Evolutionary conservation across 2,888 invertebrate genomes (phyloP), one percentile per base, ranked within the genome.

Genomic region (Xestobium rufovillosum): DNA sequence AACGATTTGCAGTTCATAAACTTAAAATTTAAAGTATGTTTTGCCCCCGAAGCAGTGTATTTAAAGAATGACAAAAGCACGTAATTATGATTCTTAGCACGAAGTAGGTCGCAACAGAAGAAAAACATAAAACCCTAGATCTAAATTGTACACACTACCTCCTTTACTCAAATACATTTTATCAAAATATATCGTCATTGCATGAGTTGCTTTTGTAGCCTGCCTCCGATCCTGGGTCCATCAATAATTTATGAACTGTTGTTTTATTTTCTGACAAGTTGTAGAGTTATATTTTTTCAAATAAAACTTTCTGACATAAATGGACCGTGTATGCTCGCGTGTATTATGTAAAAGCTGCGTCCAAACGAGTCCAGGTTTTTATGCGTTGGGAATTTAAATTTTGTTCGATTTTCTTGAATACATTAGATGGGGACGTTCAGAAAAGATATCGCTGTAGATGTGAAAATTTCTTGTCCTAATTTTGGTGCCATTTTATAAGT

Each of bases 291-390:
- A 58, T 59, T 53, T n/a, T 59, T 54, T 49, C 55, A 49, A 56
- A 61, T 61, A 57, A 61, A 61, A 57, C 45, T 62, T 60, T 59
- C 53, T 57, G 59, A 61, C 58, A 59, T 56, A 59, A 63, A 63
- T 61, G 61, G 56, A 39, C 53, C 61, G 59, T 60, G 51, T 59
- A 57, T 52, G 52, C 52, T 48, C n/a, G 6, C 6, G 23, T 19
- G 23, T 19, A 19, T 19, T 19, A n/a, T 19, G 23, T 19, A 19
- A n/a, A n/a, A n/a, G n/a, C n/a, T n/a, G n/a, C n/a, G n/a, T n/a
- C n/a, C n/a, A n/a, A n/a, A n/a, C n/a, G n/a, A n/a, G n/a, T n/a
- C n/a, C n/a, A n/a, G n/a, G n/a, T n/a, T n/a, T n/a, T n/a, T n/a
- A n/a, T n/a, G n/a, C n/a, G n/a, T n/a, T n/a, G n/a, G n/a, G n/a